These are phyloP conservation scores for Sylvilagus bachmani DNA, from an alignment of 2,113 vertebrate species.

Conservation along the genomic window DNA sequence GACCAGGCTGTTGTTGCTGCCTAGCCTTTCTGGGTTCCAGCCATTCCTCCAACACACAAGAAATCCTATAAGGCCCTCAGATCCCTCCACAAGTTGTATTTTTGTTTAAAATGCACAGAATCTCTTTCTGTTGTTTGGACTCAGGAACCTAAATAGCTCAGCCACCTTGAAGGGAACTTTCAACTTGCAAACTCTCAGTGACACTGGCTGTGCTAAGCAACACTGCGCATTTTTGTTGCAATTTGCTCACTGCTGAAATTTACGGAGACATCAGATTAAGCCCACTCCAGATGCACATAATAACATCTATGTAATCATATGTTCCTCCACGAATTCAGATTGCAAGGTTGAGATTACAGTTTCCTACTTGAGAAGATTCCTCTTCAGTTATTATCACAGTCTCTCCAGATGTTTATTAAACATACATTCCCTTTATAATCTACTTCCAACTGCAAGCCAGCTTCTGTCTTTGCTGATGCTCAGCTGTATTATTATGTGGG, in stretches of 20 bases:
- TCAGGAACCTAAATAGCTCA: not conserved
- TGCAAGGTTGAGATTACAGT: constrained; percentile 70
- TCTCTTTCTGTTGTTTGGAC: not conserved
- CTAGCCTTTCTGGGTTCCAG: not conserved
- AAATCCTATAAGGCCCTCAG: not conserved
- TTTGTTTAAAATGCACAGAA: not conserved
- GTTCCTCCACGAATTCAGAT: constrained; percentile 74
- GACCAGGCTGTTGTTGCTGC: not conserved
- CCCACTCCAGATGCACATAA: constrained; percentile 79
- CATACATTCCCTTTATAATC: constrained; percentile 75
- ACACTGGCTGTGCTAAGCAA: not conserved
- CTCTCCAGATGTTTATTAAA: constrained; percentile 85
- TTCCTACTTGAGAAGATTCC: constrained; percentile 58
- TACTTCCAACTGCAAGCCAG: constrained; percentile 69
- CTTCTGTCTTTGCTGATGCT: constrained; percentile 79
- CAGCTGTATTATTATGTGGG: constrained; percentile 83
- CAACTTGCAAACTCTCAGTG: constrained; percentile 3
- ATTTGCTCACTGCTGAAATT: constrained; percentile 34
- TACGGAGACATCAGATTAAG: constrained; percentile 25
- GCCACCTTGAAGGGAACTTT: constrained; percentile 9
- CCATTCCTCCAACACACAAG: accelerated
- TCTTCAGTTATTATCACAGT: constrained; percentile 72
- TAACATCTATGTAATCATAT: constrained; percentile 77
- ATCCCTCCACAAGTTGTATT: not conserved
- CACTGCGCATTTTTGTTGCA: constrained; percentile 45